Evolutionary conservation across 2,113 vertebrate genomes (phyloP), one percentile per base, ranked within the genome.

Genomic region (Peromyscus leucopus): DNA sequence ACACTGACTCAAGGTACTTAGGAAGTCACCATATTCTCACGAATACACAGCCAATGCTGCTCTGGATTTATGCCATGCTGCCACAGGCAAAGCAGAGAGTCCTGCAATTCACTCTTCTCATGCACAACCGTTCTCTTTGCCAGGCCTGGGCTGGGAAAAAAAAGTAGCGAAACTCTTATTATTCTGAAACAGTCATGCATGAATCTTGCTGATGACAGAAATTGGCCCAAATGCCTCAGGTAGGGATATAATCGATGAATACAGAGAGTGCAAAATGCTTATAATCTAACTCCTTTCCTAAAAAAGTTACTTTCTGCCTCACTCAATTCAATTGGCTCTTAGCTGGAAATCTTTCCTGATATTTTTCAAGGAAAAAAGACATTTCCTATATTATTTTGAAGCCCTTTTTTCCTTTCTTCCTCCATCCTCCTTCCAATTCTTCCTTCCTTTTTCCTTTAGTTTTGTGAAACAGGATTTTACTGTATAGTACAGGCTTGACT

Each of bases 141-240:
- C 76, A 65, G 89, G 76, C 42, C 46, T 9, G 9, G 21, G 39
- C 86, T 33, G 74, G 42, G 31, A 19, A 65, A 88, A 83, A 33
- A 82, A 90, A 87, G 74, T 7, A 31, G 15, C 24, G 65, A 79
- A 46, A n/a, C 24, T 24, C 57, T 80, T 51, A 85, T 59, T 85
- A 71, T 96, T 96, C 86, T 36, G 91, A 90, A 72, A 74, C 19
- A 42, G 11, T 96, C 69, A 75, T 84, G 80, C 71, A 31, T 88
- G 72, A 84, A 97, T 92, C 76, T 88, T 91, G 93, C 91, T 94
- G 96, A 94, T 85, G 89, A 48, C 16, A n/a, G 72, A 24, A 59
- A 87, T 9, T 96, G 96, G 93, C 74, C 67, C 39, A 26, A 26
- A 5, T 39, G 96, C 88, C 83, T 79, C 11, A 13, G 89, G 75